Conservation (phyloP, 2,113 vertebrate genomes). For the Poeciliopsis retropinna region DNA sequence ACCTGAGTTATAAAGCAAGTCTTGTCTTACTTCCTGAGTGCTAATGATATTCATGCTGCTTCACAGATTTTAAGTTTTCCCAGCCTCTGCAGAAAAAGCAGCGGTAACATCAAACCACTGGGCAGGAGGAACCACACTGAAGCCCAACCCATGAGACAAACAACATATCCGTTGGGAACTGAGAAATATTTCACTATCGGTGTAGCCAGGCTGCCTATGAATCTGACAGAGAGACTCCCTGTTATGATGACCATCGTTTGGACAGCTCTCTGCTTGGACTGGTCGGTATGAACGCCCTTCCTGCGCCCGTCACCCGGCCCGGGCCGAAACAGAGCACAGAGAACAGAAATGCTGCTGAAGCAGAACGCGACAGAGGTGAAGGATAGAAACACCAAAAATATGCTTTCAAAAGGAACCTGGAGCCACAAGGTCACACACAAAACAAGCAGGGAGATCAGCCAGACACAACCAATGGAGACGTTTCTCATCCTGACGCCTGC, state of each 20-base stretch:
- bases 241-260: not conserved
- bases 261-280: not conserved
- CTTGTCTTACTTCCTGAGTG: not conserved
- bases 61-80: not conserved
- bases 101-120: slow-evolving; percentile 22
- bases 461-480: slow-evolving; percentile 4
- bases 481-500: slow-evolving; percentile 19
- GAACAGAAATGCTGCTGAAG: slow-evolving; percentile 11
- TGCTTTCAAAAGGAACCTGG: not conserved
- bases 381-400: not conserved
- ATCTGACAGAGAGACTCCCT: not conserved
- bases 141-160: not conserved
- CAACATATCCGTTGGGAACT: too few species aligned
- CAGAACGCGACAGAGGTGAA: not conserved
- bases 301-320: not conserved
- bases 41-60: not conserved
- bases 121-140: not conserved
- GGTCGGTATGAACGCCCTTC: not conserved
- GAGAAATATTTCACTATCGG: not conserved
- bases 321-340: slow-evolving; percentile 12
- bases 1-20: too few species aligned
- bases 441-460: not conserved
- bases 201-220: not conserved
- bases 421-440: not conserved
- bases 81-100: not conserved